Evolutionary conservation across 2,113 vertebrate species (phyloP), one percentile per base, ranked within the genome.

Genomic region (Ophiodon elongatus): DNA sequence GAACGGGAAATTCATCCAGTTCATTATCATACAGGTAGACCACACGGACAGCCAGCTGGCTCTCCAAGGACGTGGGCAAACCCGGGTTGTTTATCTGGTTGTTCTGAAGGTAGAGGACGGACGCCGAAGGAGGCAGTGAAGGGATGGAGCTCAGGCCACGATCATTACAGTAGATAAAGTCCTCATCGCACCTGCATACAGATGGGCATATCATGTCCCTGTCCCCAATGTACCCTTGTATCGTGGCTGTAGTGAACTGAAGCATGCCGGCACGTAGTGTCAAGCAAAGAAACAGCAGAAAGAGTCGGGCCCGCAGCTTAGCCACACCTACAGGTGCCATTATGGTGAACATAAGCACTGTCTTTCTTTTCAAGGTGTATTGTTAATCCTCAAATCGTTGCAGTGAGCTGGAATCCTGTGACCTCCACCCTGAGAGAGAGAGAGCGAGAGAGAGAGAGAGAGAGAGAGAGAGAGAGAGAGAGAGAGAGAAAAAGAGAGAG

Each of bases 91-190:
- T 96, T 88, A 99, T 98, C 37, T 96, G 97, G 93, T 99, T 99
- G 95, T 99, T 99, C 88, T 99, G 98, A 50, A 99, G 96, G 94
- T 98, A 99, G 1, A 99, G 96, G 21, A 98, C 96, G 6, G 97
- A 97, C 8, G 97, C 98, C 0, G 95, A 91, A 0, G 96, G 96
- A 69, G 98, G 96, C 31, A 97, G 96, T 0, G 97, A 91, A 0
- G 98, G 97, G 23, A 99, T 95, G 45, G 96, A 95, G 27, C 96
- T 97, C n/a, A 99, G 87, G 0, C 97, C 97, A 37, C 98, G 97
- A 94, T 99, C 98, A 6, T 98, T 98, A 94, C 98, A 99, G 90
- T 99, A 99, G 82, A 99, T 97, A 79, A 98, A 98, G 76, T 97
- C 96, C 0, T 96, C 95, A 67, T 99, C 94, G 0, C 98, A 99